Evolutionary conservation across 2,797 vertebrate genomes (phyloP).

Genomic region (Chaetophractus vellerosus): DNA sequence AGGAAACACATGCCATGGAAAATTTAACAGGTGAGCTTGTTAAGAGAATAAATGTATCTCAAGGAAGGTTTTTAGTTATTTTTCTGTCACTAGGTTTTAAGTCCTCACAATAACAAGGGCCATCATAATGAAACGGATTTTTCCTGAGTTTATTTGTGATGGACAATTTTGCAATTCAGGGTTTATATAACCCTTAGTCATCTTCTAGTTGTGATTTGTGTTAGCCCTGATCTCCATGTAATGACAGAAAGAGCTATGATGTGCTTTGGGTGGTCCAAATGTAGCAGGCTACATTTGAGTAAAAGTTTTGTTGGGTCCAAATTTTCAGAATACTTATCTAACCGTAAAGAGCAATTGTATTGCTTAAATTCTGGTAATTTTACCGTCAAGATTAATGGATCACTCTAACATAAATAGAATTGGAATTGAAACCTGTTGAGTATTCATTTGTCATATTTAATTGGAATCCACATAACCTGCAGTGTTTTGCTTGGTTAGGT

Average conservation of each 20-base stretch:
- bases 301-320: conserved; percentile 64
- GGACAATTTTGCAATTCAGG: conserved; percentile 75
- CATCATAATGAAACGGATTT: conserved; percentile 50
- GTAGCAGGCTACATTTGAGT: conserved; percentile 81
- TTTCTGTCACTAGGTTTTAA: conserved; percentile 53
- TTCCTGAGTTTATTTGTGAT: conserved; percentile 70
- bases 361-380: conserved; percentile 85
- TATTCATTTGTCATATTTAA: conserved; percentile 88
- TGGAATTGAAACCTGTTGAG: conserved; percentile 88
- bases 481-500: conserved; percentile 86
- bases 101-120: conserved; percentile 53
- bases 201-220: conserved; percentile 76
- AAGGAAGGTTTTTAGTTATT: neutral
- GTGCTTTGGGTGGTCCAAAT: conserved; percentile 73
- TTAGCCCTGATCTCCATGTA: conserved; percentile 78
- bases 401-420: conserved; percentile 88
- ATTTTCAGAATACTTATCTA: conserved; percentile 80
- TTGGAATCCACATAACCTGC: conserved; percentile 89
- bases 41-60: neutral
- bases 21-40: conserved; percentile 18
- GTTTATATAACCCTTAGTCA: conserved; percentile 77
- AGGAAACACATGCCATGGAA: conserved; percentile 1
- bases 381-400: conserved; percentile 87
- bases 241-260: conserved; percentile 78
- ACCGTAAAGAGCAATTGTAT: conserved; percentile 74